These are phyloP conservation scores for Desmophyllum pertusum DNA, from an alignment of 92 coral and sea anemone genomes.

Conservation along the genomic window DNA sequence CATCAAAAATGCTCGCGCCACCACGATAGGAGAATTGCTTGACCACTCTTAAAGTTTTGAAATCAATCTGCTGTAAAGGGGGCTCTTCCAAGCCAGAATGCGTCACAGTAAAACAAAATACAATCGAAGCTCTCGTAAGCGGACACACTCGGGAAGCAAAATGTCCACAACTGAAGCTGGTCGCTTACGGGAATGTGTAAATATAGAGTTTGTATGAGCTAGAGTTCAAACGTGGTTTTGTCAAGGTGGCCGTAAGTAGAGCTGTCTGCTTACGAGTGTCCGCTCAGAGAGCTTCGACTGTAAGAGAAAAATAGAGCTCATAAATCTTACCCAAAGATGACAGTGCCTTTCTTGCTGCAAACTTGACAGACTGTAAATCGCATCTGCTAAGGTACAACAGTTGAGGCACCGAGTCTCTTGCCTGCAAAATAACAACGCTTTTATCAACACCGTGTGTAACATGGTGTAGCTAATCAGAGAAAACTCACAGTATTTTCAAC, in stretches of 20 bases:
- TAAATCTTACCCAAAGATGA: constrained; percentile 83
- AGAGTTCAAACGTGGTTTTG: no score
- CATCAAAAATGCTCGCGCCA: no score
- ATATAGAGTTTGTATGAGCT: no score
- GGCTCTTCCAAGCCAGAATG: neutral
- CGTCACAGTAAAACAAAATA: neutral
- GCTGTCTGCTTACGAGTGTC: no score
- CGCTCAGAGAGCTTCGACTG: no score
- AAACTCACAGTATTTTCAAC: no score
- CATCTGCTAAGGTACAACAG: constrained; percentile 88
- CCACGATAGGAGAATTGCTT: no score
- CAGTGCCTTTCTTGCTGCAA: constrained; percentile 81
- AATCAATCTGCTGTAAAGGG: neutral
- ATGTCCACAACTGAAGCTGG: no score
- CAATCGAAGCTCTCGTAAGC: constrained; percentile 47
- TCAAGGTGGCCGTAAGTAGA: no score
- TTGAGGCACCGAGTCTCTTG: constrained; percentile 81
- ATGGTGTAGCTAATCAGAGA: no score
- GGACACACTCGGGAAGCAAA: constrained; percentile 36
- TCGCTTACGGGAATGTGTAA: no score
- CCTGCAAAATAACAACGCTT: constrained; percentile 49
- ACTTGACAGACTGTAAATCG: constrained; percentile 83
- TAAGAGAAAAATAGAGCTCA: neutral
- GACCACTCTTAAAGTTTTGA: no score
- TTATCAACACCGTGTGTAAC: neutral